Base-by-base conservation (phyloP, 2,888 invertebrate species). In the Onchidella celtica region DNA sequence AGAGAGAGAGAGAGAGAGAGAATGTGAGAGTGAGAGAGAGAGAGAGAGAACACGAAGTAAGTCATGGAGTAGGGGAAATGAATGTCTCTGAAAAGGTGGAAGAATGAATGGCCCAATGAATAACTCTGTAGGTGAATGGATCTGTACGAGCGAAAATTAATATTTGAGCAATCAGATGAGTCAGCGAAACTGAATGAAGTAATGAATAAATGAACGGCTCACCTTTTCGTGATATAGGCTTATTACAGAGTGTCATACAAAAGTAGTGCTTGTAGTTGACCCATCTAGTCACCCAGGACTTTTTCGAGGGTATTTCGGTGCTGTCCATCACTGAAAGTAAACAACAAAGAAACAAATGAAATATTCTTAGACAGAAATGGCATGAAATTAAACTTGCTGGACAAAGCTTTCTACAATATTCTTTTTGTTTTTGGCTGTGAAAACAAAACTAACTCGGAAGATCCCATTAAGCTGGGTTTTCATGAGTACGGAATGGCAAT, bases 211-310 rank as follows among this genome's bases (percentile, higher is more conserved):
- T 24, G 21, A 6, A 72, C n/a, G n/a, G n/a, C 79, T 40, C 34
- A 79, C 79, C 38, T 72, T 55, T 24, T 32, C 72, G 29, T 21
- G 79, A 79, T 17, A 72, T 32, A 9, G 70, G 79, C n/a, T 74
- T 65, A 14, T n/a, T 80, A 36, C 79, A 80, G 3, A 73, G n/a
- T n/a, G 73, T 21, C 65, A 73, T 65, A 29, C 79, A 74, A 2
- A 80, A 55, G 38, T 80, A 73, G 29, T 61, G 66, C 55, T 80
- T 80, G 63, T 80, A 80, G 59, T 73, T 74, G 66, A 80, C 55
- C 79, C 79, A 80, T 38, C 73, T 29, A 0, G 79, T 73, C 17
- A 80, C 73, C 74, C 73, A 80, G 21, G 79, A 34, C 57, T 73
- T 73, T 21, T 24, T 47, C 24, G 73, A 9, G 3, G 79, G 79